phyloP scores from a whole-genome alignment of 37 sponge, comb jelly and placozoan species.

The Eunapius fragilis region DNA sequence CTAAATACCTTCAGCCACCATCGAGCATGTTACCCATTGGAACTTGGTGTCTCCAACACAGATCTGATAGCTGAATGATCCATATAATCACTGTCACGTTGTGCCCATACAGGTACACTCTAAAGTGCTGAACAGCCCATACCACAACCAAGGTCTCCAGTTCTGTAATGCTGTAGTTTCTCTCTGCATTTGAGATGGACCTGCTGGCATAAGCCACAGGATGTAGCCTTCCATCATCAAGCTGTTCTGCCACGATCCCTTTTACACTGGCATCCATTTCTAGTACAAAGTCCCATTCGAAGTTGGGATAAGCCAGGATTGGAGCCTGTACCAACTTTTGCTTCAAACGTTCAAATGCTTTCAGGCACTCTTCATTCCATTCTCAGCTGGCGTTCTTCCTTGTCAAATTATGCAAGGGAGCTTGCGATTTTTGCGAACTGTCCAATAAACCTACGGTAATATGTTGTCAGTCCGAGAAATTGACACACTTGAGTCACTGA shows the following conservation, averaged over 20 bases:
- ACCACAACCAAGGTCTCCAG: constrained; percentile 76
- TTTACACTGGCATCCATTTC: constrained; percentile 57
- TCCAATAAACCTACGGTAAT: constrained; percentile 24
- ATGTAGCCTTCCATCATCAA: constrained; percentile 22
- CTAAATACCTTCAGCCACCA: constrained; percentile 33
- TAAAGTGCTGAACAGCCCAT: constrained; percentile 57
- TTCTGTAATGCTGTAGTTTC: constrained; percentile 63
- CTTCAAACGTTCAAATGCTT: constrained; percentile 18
- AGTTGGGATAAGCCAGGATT: constrained; percentile 41
- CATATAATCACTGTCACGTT: constrained; percentile 47
- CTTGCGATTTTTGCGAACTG: constrained; percentile 26
- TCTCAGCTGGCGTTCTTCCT: constrained; percentile 3
- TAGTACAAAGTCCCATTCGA: constrained; percentile 30
- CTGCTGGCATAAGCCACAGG: constrained; percentile 66
- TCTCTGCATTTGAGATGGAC: constrained; percentile 40
- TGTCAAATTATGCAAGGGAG: constrained; percentile 15
- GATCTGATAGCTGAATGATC: constrained; percentile 76
- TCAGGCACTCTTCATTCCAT: constrained; percentile 23
- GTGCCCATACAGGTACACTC: constrained; percentile 50
- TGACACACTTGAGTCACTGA: neutral
- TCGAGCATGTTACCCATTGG: constrained; percentile 63
- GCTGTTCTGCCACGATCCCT: constrained; percentile 50
- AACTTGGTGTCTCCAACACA: constrained; percentile 62
- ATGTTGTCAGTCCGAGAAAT: constrained; percentile 30
- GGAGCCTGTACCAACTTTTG: constrained; percentile 34